Evolutionary conservation across 2,797 vertebrate genomes (phyloP).

Genomic region (Anguilla marmorata): DNA sequence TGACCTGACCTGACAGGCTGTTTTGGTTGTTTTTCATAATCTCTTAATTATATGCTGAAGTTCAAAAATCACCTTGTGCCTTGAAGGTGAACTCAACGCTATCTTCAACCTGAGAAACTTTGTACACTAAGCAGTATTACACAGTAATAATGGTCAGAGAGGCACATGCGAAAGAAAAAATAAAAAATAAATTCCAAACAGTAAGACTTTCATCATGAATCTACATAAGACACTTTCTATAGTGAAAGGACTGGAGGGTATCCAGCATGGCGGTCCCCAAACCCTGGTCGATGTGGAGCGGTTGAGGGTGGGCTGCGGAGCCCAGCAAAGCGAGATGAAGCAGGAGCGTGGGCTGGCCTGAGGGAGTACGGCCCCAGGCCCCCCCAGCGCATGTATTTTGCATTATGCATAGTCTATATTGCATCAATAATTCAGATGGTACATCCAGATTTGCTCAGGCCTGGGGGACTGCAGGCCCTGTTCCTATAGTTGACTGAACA

Average conservation of each 20-base stretch:
- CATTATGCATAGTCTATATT: constrained; percentile 64
- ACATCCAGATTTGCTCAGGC: constrained; percentile 59
- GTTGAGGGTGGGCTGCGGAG: not conserved
- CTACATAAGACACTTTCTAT: not conserved
- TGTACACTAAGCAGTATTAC: not conserved
- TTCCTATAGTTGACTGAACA: constrained; percentile 57
- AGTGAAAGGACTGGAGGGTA: not conserved
- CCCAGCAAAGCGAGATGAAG: not conserved
- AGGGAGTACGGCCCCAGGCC: constrained; percentile 45
- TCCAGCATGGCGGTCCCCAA: not conserved
- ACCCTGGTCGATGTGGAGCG: not conserved
- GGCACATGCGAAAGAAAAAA: not conserved
- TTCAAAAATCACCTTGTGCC: not conserved
- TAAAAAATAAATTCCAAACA: not conserved
- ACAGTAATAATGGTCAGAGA: not conserved
- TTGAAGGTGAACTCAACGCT: not conserved
- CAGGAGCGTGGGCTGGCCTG: constrained; percentile 30
- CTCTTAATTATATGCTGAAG: not conserved
- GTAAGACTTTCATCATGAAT: not conserved
- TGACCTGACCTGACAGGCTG: not conserved
- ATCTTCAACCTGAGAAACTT: not conserved
- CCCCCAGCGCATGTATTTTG: constrained; percentile 54
- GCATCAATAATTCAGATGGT: constrained; percentile 62
- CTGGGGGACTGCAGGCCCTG: constrained; percentile 48
- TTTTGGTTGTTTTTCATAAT: not conserved